A percentile compares a stretch with the other conserved stretches of the same genome.
Conservation (phyloP, 2,797 vertebrate species). For the Dicrostonyx torquatus region DNA sequence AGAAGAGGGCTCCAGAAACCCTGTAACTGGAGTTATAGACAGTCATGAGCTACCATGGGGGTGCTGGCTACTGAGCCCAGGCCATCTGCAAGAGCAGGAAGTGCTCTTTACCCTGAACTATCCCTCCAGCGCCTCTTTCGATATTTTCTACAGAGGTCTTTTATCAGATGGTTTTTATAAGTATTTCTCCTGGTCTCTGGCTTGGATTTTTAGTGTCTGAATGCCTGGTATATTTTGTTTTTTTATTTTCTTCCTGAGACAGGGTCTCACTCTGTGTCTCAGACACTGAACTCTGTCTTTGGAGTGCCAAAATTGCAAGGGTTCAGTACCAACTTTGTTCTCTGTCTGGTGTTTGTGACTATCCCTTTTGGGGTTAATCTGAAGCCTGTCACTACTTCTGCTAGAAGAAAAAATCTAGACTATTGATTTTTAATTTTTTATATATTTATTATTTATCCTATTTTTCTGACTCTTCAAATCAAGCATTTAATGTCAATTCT, state of each 20-base stretch:
- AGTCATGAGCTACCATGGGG: neutral
- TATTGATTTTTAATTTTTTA: neutral
- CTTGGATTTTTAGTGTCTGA: neutral
- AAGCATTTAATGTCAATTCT: neutral
- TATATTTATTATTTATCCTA: neutral
- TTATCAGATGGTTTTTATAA: neutral
- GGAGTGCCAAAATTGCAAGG: neutral
- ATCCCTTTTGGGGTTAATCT: neutral
- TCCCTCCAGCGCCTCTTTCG: neutral
- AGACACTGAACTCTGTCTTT: neutral
- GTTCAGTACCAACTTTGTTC: no score
- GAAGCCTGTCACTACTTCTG: neutral
- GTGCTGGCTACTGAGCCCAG: neutral
- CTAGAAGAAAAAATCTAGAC: neutral
- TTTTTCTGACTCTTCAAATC: neutral
- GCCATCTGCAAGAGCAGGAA: neutral
- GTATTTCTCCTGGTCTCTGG: neutral
- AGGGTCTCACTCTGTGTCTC: neutral
- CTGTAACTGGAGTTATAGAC: neutral
- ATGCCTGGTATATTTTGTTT: neutral
- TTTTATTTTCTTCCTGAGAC: neutral
- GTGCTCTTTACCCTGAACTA: neutral
- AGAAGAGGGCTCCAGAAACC: neutral
- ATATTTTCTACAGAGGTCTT: neutral
- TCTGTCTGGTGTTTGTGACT: neutral